phyloP scores from a whole-genome alignment of 2,888 invertebrate genomes.

The Hypolimnas misippus region DNA sequence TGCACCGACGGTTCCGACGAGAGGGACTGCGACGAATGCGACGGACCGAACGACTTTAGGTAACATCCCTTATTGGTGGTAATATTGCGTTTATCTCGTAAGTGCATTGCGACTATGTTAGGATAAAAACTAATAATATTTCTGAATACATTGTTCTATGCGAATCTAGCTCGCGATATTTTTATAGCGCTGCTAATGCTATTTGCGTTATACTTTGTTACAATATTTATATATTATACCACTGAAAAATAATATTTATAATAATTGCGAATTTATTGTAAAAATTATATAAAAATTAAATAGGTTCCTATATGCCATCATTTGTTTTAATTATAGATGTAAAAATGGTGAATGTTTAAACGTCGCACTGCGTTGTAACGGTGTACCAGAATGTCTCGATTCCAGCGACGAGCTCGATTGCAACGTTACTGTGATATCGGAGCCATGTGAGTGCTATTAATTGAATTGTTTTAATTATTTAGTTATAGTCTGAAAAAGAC shows the following conservation, averaged over 20 bases:
- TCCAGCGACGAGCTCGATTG: slow-evolving; percentile 82
- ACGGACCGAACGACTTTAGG: slow-evolving; percentile 70
- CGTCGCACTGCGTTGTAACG: slow-evolving; percentile 80
- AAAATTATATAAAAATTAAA: neutral
- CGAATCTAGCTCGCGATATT: neutral
- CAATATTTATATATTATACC: neutral
- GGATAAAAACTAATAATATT: neutral
- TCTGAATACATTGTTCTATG: neutral
- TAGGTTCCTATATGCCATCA: slow-evolving; percentile 30
- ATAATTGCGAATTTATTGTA: neutral
- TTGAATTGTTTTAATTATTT: too few species aligned
- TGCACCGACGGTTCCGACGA: slow-evolving; percentile 86
- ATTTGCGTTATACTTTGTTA: neutral
- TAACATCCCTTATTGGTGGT: slow-evolving; percentile 48
- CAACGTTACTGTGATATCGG: slow-evolving; percentile 64
- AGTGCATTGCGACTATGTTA: slow-evolving; percentile 5
- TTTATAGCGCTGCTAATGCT: neutral
- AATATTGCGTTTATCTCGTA: neutral
- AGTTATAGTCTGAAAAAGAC: too few species aligned
- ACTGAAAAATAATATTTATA: neutral
- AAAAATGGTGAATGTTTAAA: slow-evolving; percentile 77
- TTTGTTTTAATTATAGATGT: slow-evolving; percentile 63
- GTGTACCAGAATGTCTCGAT: slow-evolving; percentile 82
- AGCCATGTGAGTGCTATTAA: slow-evolving; percentile 50
- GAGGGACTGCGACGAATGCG: slow-evolving; percentile 59